Base-by-base conservation (phyloP, 2,797 vertebrate genomes). In the Hippopotamyrus pictus region DNA sequence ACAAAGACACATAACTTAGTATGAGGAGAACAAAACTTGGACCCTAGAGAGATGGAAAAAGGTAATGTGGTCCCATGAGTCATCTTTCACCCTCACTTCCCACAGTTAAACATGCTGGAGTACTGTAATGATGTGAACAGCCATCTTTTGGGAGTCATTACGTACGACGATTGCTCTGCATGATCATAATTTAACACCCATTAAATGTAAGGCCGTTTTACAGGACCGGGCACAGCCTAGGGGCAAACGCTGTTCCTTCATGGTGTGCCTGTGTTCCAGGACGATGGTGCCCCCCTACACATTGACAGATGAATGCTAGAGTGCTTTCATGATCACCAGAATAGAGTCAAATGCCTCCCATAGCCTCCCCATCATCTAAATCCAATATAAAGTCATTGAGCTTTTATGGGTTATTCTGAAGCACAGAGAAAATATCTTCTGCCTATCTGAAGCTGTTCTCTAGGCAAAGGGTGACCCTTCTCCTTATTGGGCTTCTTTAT, bases 291-390 rank as follows among this genome's bases (percentile, higher is more conserved):
- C 14, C 37, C 37, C 73, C 6, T 17, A 44, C 17, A 44, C 17
- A 79, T 41, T n/a, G 73, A 41, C 8, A 44, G 33, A 79, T 44
- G 25, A 79, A 79, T 44, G 41, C 73, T 41, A 6, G 19, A n/a
- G 73, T 79, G 73, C 73, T 79, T 79, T 79, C 73, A 79, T 79
- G 73, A 44, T 19, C 73, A 79, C 17, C 73, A 79, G 73, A 41
- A 44, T 79, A 19, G 9, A 79, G 73, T n/a, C 73, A 44, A 79
- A 44, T 7, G 6, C 37, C 73, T 44, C 17, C 17, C 33, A 79
- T 44, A 19, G 37, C 37, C 73, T 79, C 6, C 73, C 37, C 37
- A 41, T 41, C 17, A 41, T 41, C 41, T 44, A 79, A 44, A 44
- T 79, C 19, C 6, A 44, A 41, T 33, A 69, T 69, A 69, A 79